Conservation (phyloP, 2,113 vertebrate species). For the Pterocles orientalis region DNA sequence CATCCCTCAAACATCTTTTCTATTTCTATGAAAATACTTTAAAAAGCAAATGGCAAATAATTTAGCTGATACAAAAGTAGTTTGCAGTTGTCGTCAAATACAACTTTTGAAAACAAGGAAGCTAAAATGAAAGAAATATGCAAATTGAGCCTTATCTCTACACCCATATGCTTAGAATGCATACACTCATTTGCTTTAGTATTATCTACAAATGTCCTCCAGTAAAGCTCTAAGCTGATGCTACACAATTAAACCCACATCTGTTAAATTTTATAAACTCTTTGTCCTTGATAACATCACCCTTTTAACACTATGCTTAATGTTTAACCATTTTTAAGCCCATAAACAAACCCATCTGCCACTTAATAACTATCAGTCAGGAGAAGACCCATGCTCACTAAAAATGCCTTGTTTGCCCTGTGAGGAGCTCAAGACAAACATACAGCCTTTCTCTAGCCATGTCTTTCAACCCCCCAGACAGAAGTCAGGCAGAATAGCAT, state of each 20-base stretch:
- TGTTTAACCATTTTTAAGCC: not conserved
- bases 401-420: not conserved
- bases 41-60: not conserved
- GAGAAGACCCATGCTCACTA: not conserved
- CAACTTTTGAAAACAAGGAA: not conserved
- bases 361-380: not conserved
- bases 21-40: not conserved
- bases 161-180: not conserved
- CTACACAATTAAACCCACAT: constrained; percentile 11
- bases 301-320: not conserved
- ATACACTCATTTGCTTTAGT: not conserved
- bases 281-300: constrained; percentile 17
- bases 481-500: not conserved
- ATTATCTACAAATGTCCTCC: constrained; percentile 12
- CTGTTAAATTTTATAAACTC: not conserved
- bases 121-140: constrained; percentile 14
- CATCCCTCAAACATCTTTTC: not conserved
- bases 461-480: rapidly evolving
- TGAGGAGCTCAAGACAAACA: not conserved
- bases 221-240: constrained; percentile 4
- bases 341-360: not conserved
- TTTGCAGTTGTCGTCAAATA: not conserved
- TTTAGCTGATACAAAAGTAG: not conserved
- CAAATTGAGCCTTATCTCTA: constrained; percentile 41
- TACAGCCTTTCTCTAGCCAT: not conserved